phyloP scores from a whole-genome alignment of 2,797 vertebrate genomes.

The Caiman crocodilus region DNA sequence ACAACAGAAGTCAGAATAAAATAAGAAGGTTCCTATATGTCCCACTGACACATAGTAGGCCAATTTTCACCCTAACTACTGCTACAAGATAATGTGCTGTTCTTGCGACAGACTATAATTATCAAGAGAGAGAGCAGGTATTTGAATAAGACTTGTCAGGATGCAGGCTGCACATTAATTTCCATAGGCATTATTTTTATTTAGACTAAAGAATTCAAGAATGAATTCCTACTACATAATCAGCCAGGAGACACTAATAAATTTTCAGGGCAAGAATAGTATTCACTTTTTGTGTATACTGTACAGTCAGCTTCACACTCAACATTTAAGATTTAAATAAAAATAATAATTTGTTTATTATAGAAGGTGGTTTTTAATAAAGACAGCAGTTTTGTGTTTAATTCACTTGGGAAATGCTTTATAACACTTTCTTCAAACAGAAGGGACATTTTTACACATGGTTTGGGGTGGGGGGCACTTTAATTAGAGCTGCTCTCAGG shows the following conservation, averaged over 20 bases:
- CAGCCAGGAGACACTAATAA: background rate
- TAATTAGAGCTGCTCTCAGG: no score
- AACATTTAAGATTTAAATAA: background rate
- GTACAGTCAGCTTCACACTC: background rate
- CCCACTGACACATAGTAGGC: background rate
- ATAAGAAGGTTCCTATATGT: rapidly evolving
- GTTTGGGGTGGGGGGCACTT: no score
- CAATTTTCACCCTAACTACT: background rate
- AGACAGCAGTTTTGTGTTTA: background rate
- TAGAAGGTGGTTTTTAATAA: background rate
- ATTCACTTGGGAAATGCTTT: background rate
- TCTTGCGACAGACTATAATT: background rate
- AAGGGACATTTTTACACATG: background rate
- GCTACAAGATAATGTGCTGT: background rate
- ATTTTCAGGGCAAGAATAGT: background rate
- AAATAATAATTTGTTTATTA: background rate
- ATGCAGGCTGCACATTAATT: background rate
- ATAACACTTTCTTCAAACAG: background rate
- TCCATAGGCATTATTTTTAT: background rate
- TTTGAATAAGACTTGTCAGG: background rate
- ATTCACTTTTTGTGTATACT: background rate
- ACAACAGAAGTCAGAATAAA: background rate
- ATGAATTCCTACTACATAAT: background rate
- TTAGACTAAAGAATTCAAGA: background rate
- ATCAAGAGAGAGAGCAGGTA: background rate